Percentiles rank a stretch among this genome's conserved stretches.
phyloP scores from a whole-genome alignment of 2,797 vertebrate genomes.

The Decapterus maruadsi region DNA sequence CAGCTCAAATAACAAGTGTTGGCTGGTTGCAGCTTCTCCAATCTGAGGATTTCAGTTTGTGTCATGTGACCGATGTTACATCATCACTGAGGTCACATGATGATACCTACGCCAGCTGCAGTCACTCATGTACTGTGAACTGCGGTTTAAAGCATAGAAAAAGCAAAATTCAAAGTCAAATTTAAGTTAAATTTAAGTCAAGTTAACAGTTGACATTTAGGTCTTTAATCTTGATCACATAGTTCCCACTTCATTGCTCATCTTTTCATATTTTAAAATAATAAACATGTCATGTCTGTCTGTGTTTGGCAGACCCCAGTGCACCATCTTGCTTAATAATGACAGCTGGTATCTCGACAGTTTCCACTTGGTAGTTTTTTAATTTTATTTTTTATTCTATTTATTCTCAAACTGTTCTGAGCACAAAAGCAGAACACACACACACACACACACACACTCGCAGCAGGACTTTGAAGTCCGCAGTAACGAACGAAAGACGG shows the following conservation, averaged over 20 bases:
- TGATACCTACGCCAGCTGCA: not conserved
- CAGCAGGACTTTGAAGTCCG: conserved; percentile 45
- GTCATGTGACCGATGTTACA: not conserved
- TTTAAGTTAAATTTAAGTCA: too few species aligned
- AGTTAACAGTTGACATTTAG: too few species aligned
- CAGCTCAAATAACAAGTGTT: not conserved
- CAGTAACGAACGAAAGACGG: conserved; percentile 8
- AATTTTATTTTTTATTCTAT: not conserved
- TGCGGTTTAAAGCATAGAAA: not conserved
- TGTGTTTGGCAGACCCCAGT: not conserved
- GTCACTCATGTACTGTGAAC: not conserved
- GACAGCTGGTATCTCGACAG: conserved; percentile 6
- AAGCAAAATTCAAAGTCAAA: too few species aligned
- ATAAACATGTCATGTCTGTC: not conserved
- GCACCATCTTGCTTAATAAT: not conserved
- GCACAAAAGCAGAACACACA: conserved; percentile 1
- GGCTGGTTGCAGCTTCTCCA: not conserved
- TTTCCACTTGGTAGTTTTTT: not conserved
- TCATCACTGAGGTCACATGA: not conserved
- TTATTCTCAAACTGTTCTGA: not conserved
- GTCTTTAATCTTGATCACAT: not conserved
- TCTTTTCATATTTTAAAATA: not conserved
- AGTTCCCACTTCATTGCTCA: not conserved
- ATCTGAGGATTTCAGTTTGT: not conserved
- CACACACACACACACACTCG: not conserved